phyloP scores from a whole-genome alignment of 2,888 invertebrate genomes.

The Autographa gamma region DNA sequence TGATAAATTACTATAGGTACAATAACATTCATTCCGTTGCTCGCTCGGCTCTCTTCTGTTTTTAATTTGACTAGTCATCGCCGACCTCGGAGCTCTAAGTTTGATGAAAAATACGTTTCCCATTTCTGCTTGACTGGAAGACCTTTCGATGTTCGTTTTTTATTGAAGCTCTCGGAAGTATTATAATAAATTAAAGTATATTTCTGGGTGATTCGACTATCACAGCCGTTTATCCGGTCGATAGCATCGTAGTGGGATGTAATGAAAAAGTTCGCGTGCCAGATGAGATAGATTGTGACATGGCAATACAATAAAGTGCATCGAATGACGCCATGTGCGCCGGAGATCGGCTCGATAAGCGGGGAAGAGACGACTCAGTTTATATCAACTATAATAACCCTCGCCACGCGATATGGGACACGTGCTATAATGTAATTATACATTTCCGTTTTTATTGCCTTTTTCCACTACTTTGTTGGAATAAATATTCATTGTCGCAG shows the following conservation, averaged over 20 bases:
- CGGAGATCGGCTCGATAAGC: slow-evolving; percentile 64
- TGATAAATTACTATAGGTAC: slow-evolving; percentile 84
- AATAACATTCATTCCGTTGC: slow-evolving; percentile 79
- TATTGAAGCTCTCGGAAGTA: slow-evolving; percentile 46
- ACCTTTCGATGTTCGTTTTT: slow-evolving; percentile 63
- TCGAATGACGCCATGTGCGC: slow-evolving; percentile 72
- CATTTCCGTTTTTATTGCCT: slow-evolving; percentile 41
- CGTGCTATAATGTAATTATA: slow-evolving; percentile 45
- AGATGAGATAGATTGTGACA: slow-evolving; percentile 58
- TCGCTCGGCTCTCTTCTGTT: slow-evolving; percentile 72
- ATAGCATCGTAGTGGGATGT: slow-evolving; percentile 52
- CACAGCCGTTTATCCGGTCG: slow-evolving; percentile 47
- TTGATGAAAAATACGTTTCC: slow-evolving; percentile 73
- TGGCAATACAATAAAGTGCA: slow-evolving; percentile 65
- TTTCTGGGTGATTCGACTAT: slow-evolving; percentile 52
- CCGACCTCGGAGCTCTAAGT: slow-evolving; percentile 64
- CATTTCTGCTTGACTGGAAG: slow-evolving; percentile 67
- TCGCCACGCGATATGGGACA: slow-evolving; percentile 61
- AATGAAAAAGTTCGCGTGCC: slow-evolving; percentile 60
- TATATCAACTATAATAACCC: slow-evolving; percentile 60
- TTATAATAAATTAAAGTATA: slow-evolving; percentile 41
- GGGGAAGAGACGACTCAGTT: slow-evolving; percentile 70
- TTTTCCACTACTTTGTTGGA: slow-evolving; percentile 15
- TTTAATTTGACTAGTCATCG: slow-evolving; percentile 80
- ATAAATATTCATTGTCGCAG: slow-evolving; percentile 20